Evolutionary conservation across 2,113 vertebrate genomes (phyloP).

Genomic region (Labeo rohita): DNA sequence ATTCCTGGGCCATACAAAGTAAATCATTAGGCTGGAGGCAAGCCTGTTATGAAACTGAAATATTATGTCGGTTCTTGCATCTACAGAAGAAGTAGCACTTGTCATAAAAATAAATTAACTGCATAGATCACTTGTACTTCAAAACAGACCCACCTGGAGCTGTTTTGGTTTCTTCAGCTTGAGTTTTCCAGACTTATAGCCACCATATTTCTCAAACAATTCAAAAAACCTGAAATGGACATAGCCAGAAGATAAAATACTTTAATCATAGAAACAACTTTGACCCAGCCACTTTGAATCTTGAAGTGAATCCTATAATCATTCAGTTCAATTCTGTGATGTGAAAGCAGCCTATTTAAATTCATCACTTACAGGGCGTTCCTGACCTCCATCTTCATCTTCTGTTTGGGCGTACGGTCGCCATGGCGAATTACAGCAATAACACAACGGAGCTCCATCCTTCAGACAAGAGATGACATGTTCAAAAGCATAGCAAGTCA

Average conservation of each 20-base stretch:
- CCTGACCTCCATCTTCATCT: constrained; percentile 99
- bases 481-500: background rate
- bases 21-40: background rate
- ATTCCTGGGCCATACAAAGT: background rate
- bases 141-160: constrained; percentile 82
- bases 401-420: constrained; percentile 96
- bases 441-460: constrained; percentile 98
- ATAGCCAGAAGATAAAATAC: background rate
- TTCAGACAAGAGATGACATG: constrained; percentile 60
- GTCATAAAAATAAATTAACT: background rate
- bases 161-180: constrained; percentile 97
- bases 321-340: background rate
- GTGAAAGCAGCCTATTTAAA: background rate
- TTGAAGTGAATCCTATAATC: background rate
- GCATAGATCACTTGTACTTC: background rate
- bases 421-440: constrained; percentile 96
- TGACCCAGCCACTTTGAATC: background rate
- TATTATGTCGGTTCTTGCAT: background rate
- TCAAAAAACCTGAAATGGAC: constrained; percentile 85
- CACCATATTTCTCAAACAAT: constrained; percentile 92
- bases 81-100: constrained; percentile 1
- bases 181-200: constrained; percentile 93
- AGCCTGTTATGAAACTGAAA: background rate
- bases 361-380: constrained; percentile 82
- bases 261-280: background rate